Percentiles rank a stretch among this genome's conserved stretches.
phyloP scores from a whole-genome alignment of 1,140 invertebrate species.

The Melipona quadrifasciata region DNA sequence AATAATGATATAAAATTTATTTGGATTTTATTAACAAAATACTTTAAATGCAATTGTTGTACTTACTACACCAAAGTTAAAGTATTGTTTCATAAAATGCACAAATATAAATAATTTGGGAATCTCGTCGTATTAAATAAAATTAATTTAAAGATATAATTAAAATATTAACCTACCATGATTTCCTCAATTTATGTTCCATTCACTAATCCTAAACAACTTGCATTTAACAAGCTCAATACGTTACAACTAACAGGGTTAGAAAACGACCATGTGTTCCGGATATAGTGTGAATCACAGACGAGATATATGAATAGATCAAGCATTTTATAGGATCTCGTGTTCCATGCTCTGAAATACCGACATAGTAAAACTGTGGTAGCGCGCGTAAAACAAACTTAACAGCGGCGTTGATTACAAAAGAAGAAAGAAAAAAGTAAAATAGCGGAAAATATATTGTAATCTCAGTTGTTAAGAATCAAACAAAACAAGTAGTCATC shows the following conservation, averaged over 20 bases:
- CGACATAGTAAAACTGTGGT: no score
- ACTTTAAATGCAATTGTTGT: background rate
- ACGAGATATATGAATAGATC: no score
- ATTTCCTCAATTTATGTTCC: conserved; percentile 17
- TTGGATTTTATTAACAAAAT: background rate
- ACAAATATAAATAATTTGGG: background rate
- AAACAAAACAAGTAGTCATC: no score
- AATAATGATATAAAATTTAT: no score
- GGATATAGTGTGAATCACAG: conserved; percentile 4
- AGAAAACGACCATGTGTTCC: conserved; percentile 49
- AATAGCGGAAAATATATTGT: no score
- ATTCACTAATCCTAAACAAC: conserved; percentile 33
- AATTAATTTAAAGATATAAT: background rate
- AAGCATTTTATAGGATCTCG: no score
- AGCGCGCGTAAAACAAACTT: no score
- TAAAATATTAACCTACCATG: conserved; percentile 19
- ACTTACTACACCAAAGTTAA: background rate
- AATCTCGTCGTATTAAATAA: background rate
- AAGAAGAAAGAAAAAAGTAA: no score
- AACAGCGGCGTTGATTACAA: no score
- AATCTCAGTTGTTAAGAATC: no score
- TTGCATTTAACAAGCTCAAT: background rate
- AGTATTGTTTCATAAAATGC: background rate
- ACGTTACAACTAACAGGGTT: conserved; percentile 3
- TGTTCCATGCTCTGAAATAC: no score